These are phyloP conservation scores for Exocentrus adspersus DNA, from an alignment of 2,888 invertebrate genomes.

Conservation along the genomic window DNA sequence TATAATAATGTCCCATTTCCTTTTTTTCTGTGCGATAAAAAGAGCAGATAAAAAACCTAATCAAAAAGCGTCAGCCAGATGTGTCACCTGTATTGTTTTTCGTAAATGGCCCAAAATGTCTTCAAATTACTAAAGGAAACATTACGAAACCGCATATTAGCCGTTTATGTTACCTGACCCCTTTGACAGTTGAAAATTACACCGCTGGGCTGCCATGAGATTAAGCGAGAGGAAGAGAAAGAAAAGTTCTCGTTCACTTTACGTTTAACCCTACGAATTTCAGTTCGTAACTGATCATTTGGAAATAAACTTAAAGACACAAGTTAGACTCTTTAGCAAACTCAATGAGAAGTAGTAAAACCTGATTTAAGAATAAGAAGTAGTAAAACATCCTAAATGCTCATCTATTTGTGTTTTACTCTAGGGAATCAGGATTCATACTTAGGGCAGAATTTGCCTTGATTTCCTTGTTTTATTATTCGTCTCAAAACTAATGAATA, in stretches of 20 bases:
- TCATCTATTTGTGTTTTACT: too few species aligned
- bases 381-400: too few species aligned
- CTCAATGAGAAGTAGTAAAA: too few species aligned
- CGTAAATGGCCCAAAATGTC: background rate
- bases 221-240: background rate
- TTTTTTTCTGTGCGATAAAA: too few species aligned
- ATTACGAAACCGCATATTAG: conserved; percentile 12
- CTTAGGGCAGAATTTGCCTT: too few species aligned
- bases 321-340: too few species aligned
- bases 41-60: background rate
- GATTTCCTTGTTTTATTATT: too few species aligned
- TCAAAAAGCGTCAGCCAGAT: background rate
- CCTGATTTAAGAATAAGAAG: too few species aligned
- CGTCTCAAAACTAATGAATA: too few species aligned
- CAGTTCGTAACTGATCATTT: conserved; percentile 41
- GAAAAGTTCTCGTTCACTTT: background rate
- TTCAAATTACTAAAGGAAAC: conserved; percentile 1
- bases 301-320: conserved; percentile 39
- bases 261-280: conserved; percentile 7
- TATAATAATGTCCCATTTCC: too few species aligned
- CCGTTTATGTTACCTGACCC: background rate
- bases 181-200: background rate
- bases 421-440: too few species aligned
- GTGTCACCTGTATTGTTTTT: background rate
- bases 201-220: background rate